Evolutionary conservation across 2,888 invertebrate species (phyloP).

Genomic region (Leptopilina syphax): DNA sequence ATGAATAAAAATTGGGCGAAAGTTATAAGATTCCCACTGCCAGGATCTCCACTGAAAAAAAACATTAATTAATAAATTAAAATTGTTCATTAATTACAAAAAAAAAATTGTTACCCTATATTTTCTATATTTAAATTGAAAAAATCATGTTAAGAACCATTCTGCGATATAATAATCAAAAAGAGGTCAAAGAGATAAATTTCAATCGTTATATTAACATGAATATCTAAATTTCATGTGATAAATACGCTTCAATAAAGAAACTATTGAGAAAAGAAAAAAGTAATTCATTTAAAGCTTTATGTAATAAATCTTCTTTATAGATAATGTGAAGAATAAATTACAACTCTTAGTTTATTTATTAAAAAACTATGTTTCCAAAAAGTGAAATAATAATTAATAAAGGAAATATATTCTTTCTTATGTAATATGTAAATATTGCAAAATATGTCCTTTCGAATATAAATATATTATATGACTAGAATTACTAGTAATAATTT

Average conservation of each 20-base stretch:
- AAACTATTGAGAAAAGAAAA: not conserved
- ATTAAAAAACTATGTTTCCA: too few relatives aligned
- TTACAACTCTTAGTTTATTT: too few relatives aligned
- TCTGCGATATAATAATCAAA: not conserved
- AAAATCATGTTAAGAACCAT: not conserved
- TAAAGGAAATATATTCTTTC: too few relatives aligned
- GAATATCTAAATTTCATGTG: constrained; percentile 6
- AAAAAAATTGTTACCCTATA: not conserved
- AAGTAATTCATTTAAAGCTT: not conserved
- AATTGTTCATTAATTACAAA: not conserved
- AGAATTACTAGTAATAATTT: too few relatives aligned
- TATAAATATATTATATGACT: too few relatives aligned
- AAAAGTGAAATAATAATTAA: too few relatives aligned
- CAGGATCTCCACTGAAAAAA: constrained; percentile 87
- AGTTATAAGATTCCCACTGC: constrained; percentile 96
- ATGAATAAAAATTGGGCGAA: constrained; percentile 96
- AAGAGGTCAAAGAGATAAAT: not conserved
- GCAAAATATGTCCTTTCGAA: too few relatives aligned
- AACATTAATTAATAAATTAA: not conserved
- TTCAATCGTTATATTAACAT: not conserved
- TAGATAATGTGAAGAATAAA: too few relatives aligned
- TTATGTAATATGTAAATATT: too few relatives aligned
- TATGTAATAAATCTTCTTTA: not conserved
- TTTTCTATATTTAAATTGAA: not conserved
- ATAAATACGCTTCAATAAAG: constrained; percentile 8